Conservation (phyloP, 2,888 invertebrate species). For the Eristalinus aeneus region DNA sequence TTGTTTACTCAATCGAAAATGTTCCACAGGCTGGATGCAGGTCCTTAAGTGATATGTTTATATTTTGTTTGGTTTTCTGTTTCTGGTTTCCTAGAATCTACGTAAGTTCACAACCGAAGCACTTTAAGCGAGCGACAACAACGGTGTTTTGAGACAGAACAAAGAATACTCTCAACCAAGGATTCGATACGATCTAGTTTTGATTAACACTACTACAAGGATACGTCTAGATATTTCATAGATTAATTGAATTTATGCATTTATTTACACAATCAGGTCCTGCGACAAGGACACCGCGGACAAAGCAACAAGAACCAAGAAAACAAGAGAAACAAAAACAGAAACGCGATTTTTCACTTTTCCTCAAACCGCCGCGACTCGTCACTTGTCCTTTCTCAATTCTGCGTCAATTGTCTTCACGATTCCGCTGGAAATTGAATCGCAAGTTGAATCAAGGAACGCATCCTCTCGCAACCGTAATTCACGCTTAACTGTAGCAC, state of each 20-base stretch:
- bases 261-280: conserved; percentile 54
- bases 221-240: conserved; percentile 37
- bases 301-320: neutral
- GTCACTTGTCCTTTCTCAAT: conserved; percentile 21
- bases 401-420: neutral
- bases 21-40: conserved; percentile 15
- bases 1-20: conserved; percentile 69
- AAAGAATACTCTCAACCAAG: neutral
- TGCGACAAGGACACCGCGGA: neutral
- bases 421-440: neutral
- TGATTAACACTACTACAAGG: conserved; percentile 51
- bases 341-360: neutral
- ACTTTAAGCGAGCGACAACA: conserved; percentile 79
- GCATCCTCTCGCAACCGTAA: conserved; percentile 79
- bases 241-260: neutral
- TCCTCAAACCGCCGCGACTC: conserved; percentile 38
- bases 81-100: conserved; percentile 38
- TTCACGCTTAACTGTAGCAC: conserved; percentile 79
- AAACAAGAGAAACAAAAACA: neutral
- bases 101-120: conserved; percentile 78
- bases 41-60: conserved; percentile 30
- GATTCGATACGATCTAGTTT: neutral
- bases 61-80: conserved; percentile 3
- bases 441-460: conserved; percentile 37
- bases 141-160: neutral